Percentiles rank a stretch among this genome's conserved stretches.
These are phyloP conservation scores for Lamproptera curius DNA, from an alignment of 2,888 invertebrate species.

Conservation along the genomic window DNA sequence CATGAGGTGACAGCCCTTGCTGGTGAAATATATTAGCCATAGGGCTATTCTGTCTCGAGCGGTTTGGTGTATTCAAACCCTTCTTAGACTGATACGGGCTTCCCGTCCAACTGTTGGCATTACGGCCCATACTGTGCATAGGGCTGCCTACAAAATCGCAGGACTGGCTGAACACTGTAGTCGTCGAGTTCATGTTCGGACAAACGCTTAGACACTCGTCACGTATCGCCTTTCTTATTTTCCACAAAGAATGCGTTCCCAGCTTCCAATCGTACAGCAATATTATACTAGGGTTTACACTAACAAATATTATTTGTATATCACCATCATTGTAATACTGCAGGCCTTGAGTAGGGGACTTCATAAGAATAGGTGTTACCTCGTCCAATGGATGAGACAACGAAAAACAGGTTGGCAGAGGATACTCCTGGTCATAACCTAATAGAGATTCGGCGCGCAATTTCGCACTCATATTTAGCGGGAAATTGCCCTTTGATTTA, in stretches of 20 bases:
- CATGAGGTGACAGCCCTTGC: conserved; percentile 67
- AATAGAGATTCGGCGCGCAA: conserved; percentile 56
- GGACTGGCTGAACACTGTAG: conserved; percentile 62
- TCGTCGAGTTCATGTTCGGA: conserved; percentile 66
- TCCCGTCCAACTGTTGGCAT: conserved; percentile 55
- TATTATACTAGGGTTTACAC: conserved; percentile 87
- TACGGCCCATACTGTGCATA: conserved; percentile 53
- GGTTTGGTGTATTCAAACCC: conserved; percentile 45
- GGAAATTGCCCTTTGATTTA: conserved; percentile 43
- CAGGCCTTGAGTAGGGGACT: conserved; percentile 77
- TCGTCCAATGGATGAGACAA: conserved; percentile 94
- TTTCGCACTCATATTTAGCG: conserved; percentile 60
- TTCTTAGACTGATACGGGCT: conserved; percentile 64
- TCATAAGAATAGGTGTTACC: conserved; percentile 89
- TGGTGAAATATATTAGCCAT: conserved; percentile 68
- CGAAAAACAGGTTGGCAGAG: conserved; percentile 89
- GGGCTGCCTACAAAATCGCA: conserved; percentile 63
- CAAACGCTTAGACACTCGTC: conserved; percentile 84
- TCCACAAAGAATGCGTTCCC: conserved; percentile 90
- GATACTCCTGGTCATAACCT: conserved; percentile 65
- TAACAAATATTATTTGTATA: conserved; percentile 86
- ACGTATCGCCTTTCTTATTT: conserved; percentile 84
- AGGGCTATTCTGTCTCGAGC: conserved; percentile 63
- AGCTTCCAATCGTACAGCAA: conserved; percentile 87
- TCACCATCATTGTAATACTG: conserved; percentile 82